Evolutionary conservation across 2,113 vertebrate species (phyloP), one percentile per base, ranked within the genome.

Genomic region (Hystrix cristata): DNA sequence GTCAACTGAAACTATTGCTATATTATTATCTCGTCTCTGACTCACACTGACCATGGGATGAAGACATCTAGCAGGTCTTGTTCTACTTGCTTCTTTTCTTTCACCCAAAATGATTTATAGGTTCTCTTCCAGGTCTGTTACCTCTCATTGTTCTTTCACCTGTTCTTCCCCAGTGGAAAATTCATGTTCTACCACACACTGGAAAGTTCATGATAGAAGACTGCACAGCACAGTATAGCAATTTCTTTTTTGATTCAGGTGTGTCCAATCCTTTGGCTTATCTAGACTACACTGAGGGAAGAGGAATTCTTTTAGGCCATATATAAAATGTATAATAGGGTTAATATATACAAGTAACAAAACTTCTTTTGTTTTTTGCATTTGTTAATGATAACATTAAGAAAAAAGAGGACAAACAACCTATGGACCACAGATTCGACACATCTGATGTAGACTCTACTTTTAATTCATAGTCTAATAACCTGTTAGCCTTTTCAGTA

Each of bases 381-480:
- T 46, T 46, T 46, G 23, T 74, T 74, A 25, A 25, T 46, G 46
- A 27, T 23, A 74, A 43, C 21, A 46, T 74, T 74, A 46, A 72
- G 69, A 43, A 74, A 46, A 74, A 46, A 74, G 38, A 74, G 43
- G 23, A 74, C 71, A 74, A 74, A 11, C 23, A 74, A 23, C 38
- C 21, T 72, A 23, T 43, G n/a, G 19, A 72, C 69, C n/a, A 72
- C 38, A 43, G 69, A n/a, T 16, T 71, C 7, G 34, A 71, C 16
- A 38, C 16, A 71, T 71, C 67, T 88, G 53, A n/a, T 71, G 60
- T 91, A 14, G 38, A 74, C 1, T 21, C 19, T 83, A 71, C 46
- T 82, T 95, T 96, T 59, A 86, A 95, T 76, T 94, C 31, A 69
- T 2, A 80, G 19, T 51, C 23, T 89, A 84, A 78, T 92, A 59